These are phyloP conservation scores for Meandrusa payeni DNA, from an alignment of 2,888 invertebrate genomes.

Conservation along the genomic window DNA sequence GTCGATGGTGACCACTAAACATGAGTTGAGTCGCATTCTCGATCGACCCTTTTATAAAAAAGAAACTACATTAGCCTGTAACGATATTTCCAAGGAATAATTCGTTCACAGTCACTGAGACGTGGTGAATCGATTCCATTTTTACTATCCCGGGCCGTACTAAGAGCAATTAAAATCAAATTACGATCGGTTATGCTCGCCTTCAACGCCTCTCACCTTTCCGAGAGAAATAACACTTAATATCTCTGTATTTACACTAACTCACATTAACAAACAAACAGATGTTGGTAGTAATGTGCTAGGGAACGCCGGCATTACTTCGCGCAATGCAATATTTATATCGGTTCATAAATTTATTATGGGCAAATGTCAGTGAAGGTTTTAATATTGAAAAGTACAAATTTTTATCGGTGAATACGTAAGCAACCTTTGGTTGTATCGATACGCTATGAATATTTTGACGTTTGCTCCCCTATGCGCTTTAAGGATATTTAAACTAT, in stretches of 20 bases:
- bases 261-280: constrained; percentile 9
- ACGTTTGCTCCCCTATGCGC: no score
- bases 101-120: constrained; percentile 1
- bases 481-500: no score
- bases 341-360: constrained; percentile 2
- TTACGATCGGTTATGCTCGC: constrained; percentile 8
- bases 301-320: no score
- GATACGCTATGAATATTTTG: no score
- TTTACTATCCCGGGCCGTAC: neutral
- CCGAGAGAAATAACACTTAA: constrained; percentile 12
- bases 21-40: no score
- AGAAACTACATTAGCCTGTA: constrained; percentile 1
- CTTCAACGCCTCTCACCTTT: constrained; percentile 6
- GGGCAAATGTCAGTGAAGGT: neutral
- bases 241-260: constrained; percentile 6
- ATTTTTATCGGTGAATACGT: no score
- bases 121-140: constrained; percentile 3
- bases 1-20: no score
- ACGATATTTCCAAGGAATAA: constrained; percentile 3
- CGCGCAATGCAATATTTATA: no score
- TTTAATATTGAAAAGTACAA: no score
- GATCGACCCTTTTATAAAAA: no score
- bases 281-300: no score
- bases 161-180: constrained; percentile 6
- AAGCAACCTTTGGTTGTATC: no score